Base-by-base conservation (phyloP, 2,888 invertebrate genomes). In the Temnothorax ravouxi region DNA sequence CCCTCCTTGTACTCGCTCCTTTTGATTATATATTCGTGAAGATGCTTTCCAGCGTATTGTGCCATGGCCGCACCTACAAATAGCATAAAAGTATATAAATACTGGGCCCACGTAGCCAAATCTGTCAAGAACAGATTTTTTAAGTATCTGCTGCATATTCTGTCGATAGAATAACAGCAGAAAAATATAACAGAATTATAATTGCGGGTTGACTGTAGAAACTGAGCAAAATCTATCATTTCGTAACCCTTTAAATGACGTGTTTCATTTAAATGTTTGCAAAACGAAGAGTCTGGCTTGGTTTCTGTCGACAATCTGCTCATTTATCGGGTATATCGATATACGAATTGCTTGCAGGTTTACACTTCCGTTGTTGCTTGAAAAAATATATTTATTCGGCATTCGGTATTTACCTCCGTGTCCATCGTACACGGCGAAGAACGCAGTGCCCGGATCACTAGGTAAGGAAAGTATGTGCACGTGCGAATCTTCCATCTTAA, bases 401-500 rank as follows among this genome's bases (percentile, higher is more conserved):
- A 9, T 3, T 5, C n/a, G 50, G 3, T 62, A 44, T 54, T 79
- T 94, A 97, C 98, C 98, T 92, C 98, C 98, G 95, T 99, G 99
- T 0, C 99, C 99, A 95, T 99, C 99, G 94, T 98, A 99, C 0
- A 99, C 99, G 8, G 98, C 99, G 95, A 99, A 99, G 95, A 98
- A 99, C 4, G 99, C 97, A 50, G 99, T 97, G 34, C 97, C 97
- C 44, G 98, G 98, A 95, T 99, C 99, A 93, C 99, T 99, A 2
- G 98, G 98, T 88, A 99, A 95, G 0, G 98, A 97, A 21, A 99
- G 95, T 90, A 99, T 97, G 93, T 99, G 99, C 71, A 99, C 99
- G 95, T 99, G 99, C 0, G 99, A 98, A 95, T 99, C 99, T 95
- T 99, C 99, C 99, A 99, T 99, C 89, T 98, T 98, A 83, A 99